Evolutionary conservation across 2,113 vertebrate genomes (phyloP).

Genomic region (Laticauda colubrina): DNA sequence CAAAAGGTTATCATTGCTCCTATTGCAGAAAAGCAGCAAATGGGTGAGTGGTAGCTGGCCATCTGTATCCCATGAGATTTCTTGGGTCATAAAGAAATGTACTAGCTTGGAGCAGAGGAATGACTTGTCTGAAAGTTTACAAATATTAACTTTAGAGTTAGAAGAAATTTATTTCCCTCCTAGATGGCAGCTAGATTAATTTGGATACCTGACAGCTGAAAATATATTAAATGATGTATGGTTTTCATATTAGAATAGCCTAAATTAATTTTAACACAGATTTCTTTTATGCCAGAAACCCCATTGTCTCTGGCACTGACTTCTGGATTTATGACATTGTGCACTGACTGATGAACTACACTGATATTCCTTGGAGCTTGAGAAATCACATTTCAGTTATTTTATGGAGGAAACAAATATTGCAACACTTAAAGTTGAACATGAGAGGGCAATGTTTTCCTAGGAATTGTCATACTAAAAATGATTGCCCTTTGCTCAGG

Average conservation of each 20-base stretch:
- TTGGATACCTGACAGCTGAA: not conserved
- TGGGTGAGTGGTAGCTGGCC: not conserved
- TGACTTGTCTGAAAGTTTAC: not conserved
- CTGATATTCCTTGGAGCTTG: not conserved
- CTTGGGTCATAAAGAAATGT: not conserved
- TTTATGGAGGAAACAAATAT: not conserved
- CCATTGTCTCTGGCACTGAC: not conserved
- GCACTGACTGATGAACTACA: not conserved
- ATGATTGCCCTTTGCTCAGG: not conserved
- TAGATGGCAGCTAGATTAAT: not conserved
- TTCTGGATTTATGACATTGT: not conserved
- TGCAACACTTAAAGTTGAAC: constrained; percentile 12
- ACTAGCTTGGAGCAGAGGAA: not conserved
- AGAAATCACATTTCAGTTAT: not conserved
- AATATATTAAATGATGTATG: not conserved
- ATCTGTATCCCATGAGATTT: not conserved
- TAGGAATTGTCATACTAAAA: constrained; percentile 13
- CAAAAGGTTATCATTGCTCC: not conserved
- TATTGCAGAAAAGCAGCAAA: not conserved
- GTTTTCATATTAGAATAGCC: not conserved
- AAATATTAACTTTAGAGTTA: not conserved
- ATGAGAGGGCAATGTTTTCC: constrained; percentile 57
- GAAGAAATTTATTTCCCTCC: not conserved
- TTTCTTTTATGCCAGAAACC: not conserved
- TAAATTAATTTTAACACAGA: not conserved